These are phyloP conservation scores for Apotomis betuletana DNA, from an alignment of 2,888 invertebrate species.

Conservation along the genomic window DNA sequence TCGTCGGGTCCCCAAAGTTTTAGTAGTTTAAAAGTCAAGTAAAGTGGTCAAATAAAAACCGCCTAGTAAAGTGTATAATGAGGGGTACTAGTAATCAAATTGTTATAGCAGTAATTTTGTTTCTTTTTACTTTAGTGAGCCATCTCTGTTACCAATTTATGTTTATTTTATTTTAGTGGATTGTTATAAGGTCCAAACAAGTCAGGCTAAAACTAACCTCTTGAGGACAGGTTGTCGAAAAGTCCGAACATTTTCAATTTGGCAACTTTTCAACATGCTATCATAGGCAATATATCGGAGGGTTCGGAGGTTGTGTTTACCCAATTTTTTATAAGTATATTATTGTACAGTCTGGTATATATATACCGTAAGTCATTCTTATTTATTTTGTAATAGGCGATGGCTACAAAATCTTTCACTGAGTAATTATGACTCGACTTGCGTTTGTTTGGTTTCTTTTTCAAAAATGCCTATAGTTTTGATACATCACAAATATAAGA, in stretches of 20 bases:
- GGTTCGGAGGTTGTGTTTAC: no score
- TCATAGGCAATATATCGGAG: neutral
- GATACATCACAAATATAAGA: no score
- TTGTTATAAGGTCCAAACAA: neutral
- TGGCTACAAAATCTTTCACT: no score
- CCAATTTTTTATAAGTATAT: no score
- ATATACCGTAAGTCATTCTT: no score
- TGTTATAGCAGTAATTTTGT: conserved; percentile 8
- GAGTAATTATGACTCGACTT: no score
- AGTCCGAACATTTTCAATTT: neutral
- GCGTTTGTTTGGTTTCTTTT: no score
- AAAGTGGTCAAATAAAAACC: neutral
- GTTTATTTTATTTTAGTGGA: neutral
- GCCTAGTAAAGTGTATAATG: neutral
- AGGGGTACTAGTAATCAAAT: conserved; percentile 7
- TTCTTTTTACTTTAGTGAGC: conserved; percentile 7
- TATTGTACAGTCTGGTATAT: no score
- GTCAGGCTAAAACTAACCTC: neutral
- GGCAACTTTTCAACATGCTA: neutral
- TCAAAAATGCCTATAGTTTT: no score
- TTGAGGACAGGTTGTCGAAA: neutral
- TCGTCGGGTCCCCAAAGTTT: neutral
- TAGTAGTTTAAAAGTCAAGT: conserved; percentile 14
- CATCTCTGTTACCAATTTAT: conserved; percentile 3
- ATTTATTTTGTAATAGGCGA: no score